Evolutionary conservation across 2,113 vertebrate genomes (phyloP).

Genomic region (Halcyon senegalensis): DNA sequence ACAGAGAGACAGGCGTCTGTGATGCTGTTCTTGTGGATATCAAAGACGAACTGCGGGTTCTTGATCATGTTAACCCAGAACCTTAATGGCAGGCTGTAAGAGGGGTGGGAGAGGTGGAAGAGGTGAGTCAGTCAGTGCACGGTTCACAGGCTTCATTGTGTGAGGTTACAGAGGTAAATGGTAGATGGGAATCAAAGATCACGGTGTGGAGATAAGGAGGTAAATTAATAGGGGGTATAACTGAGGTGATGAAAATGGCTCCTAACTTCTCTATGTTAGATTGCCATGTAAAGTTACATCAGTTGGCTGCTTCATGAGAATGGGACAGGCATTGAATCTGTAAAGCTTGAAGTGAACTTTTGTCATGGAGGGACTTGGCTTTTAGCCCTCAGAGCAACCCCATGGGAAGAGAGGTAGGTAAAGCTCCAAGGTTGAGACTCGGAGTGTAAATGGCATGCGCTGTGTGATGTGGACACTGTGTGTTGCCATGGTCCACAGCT

Average conservation of each 20-base stretch:
- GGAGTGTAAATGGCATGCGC: neutral
- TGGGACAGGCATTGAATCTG: rapidly evolving
- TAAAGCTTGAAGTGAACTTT: neutral
- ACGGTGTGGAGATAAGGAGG: rapidly evolving
- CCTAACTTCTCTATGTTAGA: neutral
- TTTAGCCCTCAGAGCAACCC: neutral
- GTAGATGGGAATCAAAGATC: neutral
- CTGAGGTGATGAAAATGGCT: neutral
- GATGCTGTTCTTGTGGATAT: slow-evolving; percentile 99
- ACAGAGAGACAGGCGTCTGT: slow-evolving; percentile 96
- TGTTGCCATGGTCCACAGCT: neutral
- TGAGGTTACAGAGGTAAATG: neutral
- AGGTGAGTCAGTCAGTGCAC: neutral
- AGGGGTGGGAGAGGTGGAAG: neutral
- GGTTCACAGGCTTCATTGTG: neutral
- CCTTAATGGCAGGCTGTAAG: slow-evolving; percentile 87
- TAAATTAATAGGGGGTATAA: neutral
- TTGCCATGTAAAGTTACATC: neutral
- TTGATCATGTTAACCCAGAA: slow-evolving; percentile 99
- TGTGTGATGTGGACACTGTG: rapidly evolving
- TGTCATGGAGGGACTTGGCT: neutral
- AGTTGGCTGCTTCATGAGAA: neutral
- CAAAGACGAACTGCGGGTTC: slow-evolving; percentile 98
- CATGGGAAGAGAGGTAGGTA: neutral
- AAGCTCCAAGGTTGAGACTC: neutral